These are phyloP conservation scores for Tinea semifulvella DNA, from an alignment of 2,888 invertebrate species.

Conservation along the genomic window DNA sequence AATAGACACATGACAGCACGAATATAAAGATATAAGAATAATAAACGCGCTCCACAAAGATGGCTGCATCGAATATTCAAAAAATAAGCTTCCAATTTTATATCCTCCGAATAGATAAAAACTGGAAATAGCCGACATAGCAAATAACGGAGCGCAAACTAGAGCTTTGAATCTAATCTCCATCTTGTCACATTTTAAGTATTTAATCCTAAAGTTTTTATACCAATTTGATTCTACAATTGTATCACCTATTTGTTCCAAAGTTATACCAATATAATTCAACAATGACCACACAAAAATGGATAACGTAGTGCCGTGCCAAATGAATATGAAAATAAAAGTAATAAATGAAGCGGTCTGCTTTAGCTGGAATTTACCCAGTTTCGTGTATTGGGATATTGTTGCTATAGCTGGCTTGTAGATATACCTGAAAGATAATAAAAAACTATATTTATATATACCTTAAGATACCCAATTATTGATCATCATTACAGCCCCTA, in stretches of 20 bases:
- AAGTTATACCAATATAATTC: slow-evolving; percentile 82
- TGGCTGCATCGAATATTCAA: slow-evolving; percentile 62
- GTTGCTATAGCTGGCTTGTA: slow-evolving; percentile 72
- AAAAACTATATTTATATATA: slow-evolving; percentile 17
- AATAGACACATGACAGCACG: slow-evolving; percentile 57
- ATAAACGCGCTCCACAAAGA: slow-evolving; percentile 37
- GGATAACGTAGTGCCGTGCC: slow-evolving; percentile 86
- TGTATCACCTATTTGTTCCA: slow-evolving; percentile 72
- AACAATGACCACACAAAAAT: slow-evolving; percentile 87
- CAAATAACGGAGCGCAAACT: slow-evolving; percentile 76
- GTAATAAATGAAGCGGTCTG: slow-evolving; percentile 76
- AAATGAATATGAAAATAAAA: slow-evolving; percentile 86
- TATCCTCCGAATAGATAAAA: slow-evolving; percentile 86
- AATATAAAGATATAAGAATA: slow-evolving; percentile 41
- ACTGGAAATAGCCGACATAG: slow-evolving; percentile 84
- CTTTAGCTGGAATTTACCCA: slow-evolving; percentile 59
- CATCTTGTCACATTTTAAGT: slow-evolving; percentile 45
- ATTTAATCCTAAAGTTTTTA: slow-evolving; percentile 40
- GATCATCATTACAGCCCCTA: too few species aligned
- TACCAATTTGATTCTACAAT: slow-evolving; percentile 55
- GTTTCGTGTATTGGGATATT: slow-evolving; percentile 31
- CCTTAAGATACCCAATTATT: too few species aligned
- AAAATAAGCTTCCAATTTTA: slow-evolving; percentile 77
- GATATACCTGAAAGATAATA: slow-evolving; percentile 79
- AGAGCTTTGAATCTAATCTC: slow-evolving; percentile 73